Conservation (phyloP, 2,113 vertebrate genomes). For the Chinchilla lanigera region DNA sequence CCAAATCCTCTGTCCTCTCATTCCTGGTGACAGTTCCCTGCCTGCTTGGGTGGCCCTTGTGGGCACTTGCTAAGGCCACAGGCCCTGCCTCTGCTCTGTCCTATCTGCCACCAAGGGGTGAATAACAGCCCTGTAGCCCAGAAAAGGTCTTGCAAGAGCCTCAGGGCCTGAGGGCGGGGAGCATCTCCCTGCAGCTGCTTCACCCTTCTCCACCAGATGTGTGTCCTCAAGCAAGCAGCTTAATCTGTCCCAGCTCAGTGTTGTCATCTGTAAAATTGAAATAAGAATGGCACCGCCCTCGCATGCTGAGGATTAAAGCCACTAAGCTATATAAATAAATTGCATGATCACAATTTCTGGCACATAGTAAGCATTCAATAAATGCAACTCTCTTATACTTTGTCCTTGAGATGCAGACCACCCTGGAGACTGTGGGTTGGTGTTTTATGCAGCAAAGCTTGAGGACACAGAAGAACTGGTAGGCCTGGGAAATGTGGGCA, state of each 20-base stretch:
- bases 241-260: constrained; percentile 28
- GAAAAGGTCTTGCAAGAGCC: neutral
- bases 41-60: neutral
- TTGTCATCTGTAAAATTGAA: constrained; percentile 55
- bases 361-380: neutral
- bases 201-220: neutral
- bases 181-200: neutral
- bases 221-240: neutral
- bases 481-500: neutral
- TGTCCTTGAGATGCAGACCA: neutral
- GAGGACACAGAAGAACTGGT: neutral
- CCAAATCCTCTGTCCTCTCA: neutral
- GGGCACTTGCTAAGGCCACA: neutral
- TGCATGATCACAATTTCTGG: neutral
- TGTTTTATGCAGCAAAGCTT: accelerated
- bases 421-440: neutral
- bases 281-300: constrained; percentile 7
- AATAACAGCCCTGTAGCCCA: neutral
- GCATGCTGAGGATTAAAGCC: neutral
- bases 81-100: neutral
- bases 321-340: constrained; percentile 19
- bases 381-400: neutral
- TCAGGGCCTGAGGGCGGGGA: accelerated
- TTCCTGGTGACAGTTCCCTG: neutral
- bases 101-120: neutral